Conservation (phyloP, 30 jellyfish, hydroid and myxozoan species). For the Aurelia sp. region DNA sequence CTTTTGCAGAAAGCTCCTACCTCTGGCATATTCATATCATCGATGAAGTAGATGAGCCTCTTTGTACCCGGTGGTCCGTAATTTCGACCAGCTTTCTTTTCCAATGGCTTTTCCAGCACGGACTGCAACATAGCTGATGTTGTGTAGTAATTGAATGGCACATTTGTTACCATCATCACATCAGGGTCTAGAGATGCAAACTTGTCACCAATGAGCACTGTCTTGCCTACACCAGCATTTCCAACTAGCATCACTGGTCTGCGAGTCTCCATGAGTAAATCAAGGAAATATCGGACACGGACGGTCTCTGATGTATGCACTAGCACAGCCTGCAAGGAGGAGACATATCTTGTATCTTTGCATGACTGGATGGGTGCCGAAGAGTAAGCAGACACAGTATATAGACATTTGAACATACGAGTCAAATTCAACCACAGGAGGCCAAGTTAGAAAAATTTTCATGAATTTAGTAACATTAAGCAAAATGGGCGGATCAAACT, state of each 20-base stretch:
- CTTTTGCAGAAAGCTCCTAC: too few species aligned
- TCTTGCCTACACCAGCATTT: conserved; percentile 99
- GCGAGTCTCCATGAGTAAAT: conserved; percentile 88
- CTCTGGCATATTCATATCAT: conserved; percentile 99
- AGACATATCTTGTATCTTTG: too few species aligned
- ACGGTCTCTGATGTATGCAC: conserved; percentile 98
- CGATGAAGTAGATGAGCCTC: conserved; percentile 90
- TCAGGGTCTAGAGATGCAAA: conserved; percentile 97
- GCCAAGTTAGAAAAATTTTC: too few species aligned
- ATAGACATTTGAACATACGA: too few species aligned
- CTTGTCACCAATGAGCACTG: conserved; percentile 97
- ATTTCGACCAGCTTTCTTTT: conserved; percentile 98
- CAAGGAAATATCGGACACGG: conserved; percentile 94
- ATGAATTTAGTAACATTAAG: too few species aligned
- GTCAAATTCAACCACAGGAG: too few species aligned
- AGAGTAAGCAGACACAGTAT: too few species aligned
- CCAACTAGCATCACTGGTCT: conserved; percentile 98
- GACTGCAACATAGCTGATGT: conserved; percentile 98
- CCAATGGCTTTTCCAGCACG: conserved; percentile 96
- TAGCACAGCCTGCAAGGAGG: conserved; percentile 83
- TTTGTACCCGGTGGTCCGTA: conserved; percentile 99
- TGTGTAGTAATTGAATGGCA: conserved; percentile 96
- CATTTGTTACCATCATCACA: conserved; percentile 93
- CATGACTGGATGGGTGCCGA: too few species aligned
- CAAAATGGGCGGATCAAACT: too few species aligned